A percentile compares a stretch with the other conserved stretches of the same genome.
Conservation (phyloP, 2,888 invertebrate species). For the Parnassius orleans region DNA sequence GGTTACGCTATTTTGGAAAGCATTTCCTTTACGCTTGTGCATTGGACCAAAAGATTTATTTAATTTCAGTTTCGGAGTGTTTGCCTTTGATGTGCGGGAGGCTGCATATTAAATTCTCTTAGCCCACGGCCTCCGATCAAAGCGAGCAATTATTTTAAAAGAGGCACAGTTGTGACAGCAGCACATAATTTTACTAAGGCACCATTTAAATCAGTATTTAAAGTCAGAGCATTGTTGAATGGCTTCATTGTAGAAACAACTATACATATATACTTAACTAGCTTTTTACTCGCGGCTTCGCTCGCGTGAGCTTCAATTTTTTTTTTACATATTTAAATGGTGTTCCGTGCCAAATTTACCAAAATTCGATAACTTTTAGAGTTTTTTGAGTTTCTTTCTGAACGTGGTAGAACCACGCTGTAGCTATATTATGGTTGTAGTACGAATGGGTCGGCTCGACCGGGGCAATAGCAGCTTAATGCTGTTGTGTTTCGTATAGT, state of each 20-base stretch:
- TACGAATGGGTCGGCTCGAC: no score
- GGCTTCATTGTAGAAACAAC: slow-evolving; percentile 4
- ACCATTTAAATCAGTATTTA: slow-evolving; percentile 1
- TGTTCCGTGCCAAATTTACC: no score
- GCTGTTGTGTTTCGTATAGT: no score
- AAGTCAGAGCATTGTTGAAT: neutral
- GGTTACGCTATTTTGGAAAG: neutral
- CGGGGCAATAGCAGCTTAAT: no score
- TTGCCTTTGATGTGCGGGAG: slow-evolving; percentile 57
- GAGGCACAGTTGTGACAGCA: slow-evolving; percentile 38
- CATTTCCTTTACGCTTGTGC: slow-evolving; percentile 28
- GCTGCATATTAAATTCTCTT: slow-evolving; percentile 68
- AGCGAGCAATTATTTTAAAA: slow-evolving; percentile 58
- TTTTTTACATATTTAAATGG: no score
- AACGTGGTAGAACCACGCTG: no score
- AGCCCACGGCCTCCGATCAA: slow-evolving; percentile 59
- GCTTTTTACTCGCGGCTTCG: no score
- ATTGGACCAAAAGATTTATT: slow-evolving; percentile 40
- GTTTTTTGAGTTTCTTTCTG: no score
- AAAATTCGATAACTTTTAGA: no score
- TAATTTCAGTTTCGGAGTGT: slow-evolving; percentile 57
- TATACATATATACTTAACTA: neutral
- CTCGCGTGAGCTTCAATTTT: no score
- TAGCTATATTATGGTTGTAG: no score
- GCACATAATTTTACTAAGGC: slow-evolving; percentile 6